phyloP scores from a whole-genome alignment of 2,888 invertebrate species.

The Caenorhabditis doughertyi region DNA sequence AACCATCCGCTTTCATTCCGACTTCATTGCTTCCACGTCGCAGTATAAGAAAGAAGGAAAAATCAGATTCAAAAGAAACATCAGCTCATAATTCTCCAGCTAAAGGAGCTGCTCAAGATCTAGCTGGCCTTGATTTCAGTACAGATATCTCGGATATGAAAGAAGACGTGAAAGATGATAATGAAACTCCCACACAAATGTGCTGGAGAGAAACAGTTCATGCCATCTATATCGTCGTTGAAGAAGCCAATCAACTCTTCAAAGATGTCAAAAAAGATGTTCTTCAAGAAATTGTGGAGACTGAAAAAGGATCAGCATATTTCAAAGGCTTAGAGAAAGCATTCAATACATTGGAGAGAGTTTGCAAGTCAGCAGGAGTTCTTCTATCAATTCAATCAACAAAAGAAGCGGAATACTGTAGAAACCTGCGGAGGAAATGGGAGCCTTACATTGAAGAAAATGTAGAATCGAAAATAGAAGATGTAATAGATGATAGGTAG shows the following conservation, averaged over 20 bases:
- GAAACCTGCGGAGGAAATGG: constrained; percentile 50
- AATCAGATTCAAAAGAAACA: constrained; percentile 56
- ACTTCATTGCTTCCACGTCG: constrained; percentile 61
- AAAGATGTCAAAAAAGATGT: constrained; percentile 49
- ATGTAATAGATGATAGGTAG: constrained; percentile 19
- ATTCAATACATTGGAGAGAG: constrained; percentile 56
- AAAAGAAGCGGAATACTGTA: constrained; percentile 59
- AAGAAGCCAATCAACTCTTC: constrained; percentile 65
- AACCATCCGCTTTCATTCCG: constrained; percentile 68
- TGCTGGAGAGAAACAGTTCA: constrained; percentile 64
- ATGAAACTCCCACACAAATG: constrained; percentile 24
- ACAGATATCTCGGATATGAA: constrained; percentile 20
- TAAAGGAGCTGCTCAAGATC: constrained; percentile 49
- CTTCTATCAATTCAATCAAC: constrained; percentile 49
- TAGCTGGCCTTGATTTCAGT: constrained; percentile 48
- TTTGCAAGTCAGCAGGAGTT: constrained; percentile 60
- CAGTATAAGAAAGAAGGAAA: constrained; percentile 61
- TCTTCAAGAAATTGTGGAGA: constrained; percentile 67
- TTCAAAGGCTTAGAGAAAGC: constrained; percentile 54
- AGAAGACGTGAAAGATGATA: constrained; percentile 22
- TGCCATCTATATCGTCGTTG: constrained; percentile 56
- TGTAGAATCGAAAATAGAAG: neutral
- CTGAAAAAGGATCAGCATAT: constrained; percentile 67
- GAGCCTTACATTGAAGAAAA: constrained; percentile 13
- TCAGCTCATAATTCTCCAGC: constrained; percentile 50